Base-by-base conservation (phyloP, 2,888 invertebrate species). In the Tinea semifulvella region DNA sequence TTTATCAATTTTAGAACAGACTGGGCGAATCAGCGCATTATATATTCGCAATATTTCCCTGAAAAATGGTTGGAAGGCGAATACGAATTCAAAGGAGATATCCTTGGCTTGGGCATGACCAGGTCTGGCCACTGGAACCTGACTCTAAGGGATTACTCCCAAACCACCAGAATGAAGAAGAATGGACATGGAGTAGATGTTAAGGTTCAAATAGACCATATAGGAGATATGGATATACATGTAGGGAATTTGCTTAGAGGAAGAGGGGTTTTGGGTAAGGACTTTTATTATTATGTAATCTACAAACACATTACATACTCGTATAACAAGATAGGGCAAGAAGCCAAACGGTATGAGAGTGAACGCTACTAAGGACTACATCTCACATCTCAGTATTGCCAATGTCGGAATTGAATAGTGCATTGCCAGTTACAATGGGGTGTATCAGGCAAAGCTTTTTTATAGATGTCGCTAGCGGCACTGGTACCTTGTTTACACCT, bases 31-130 rank as follows among this genome's bases (percentile, higher is more conserved):
- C 72, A 86, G 48, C 77, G 83, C 35, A 85, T 93, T 2, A 84
- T 89, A 46, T 91, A 91, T 57, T 87, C 91, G 0, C 93, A 93
- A 66, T 89, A 88, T 62, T 93, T 93, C 62, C 92, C 92, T 0
- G 91, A 91, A 55, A 93, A 93, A 58, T 85, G 82, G 57, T 70
- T 93, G 1, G 77, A 84, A 45, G 93, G 93, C 1, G 82, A 74
- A 42, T 80, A 80, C 49, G 74, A 75, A 49, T 80, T 76, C 51
- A 69, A 72, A 53, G 90, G 86, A 1, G 83, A 79, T 47, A 65
- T 87, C 8, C 74, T 91, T 46, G 88, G 90, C 0, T 74, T 82
- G 0, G 83, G 80, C 48, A 68, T 90, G 19, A 69, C 70, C 2
- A 88, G 89, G 31, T 73, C 82, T 17, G 93, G 93, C 0, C 80